Evolutionary conservation across 2,113 vertebrate species (phyloP), one percentile per base, ranked within the genome.

Genomic region (Sebastes schlegelii): DNA sequence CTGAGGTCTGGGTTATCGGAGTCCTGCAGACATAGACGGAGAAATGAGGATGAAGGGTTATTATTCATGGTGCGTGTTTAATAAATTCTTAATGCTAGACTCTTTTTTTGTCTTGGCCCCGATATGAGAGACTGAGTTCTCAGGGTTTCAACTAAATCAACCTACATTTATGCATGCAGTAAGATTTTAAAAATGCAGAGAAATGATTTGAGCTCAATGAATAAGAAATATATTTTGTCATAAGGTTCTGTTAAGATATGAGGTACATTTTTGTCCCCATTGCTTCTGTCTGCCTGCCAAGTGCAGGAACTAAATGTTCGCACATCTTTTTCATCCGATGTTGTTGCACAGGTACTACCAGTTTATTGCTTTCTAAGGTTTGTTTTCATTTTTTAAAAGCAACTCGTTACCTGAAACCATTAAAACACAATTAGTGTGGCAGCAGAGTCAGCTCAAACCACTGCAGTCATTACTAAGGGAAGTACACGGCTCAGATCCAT

Each of bases 1-100:
- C 98, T 94, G 88, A 99, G 95, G 92, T 99, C 98, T 0, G 98
- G 98, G 90, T 99, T 99, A 92, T 99, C 98, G 0, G 98, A 99
- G 91, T 99, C 98, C 98, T 99, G 78, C 0, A 45, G 48, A 79
- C 5, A 81, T 21, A 62, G 6, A 82, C 43, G 26, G 26, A 82
- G 61, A 49, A 81, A 79, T 43, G 12, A 52, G 40, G 16, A 49
- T 6, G 43, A 62, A 67, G n/a, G 34, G 74, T 77, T 52, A 76
- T 19, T 57, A 77, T 26, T 49, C 75, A 81, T 77, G 21, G 42
- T 46, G 19, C 43, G 48, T 67, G 49, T 78, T 86, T 86, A 83
- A 86, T 82, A 73, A 83, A 87, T 85, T 26, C 26, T 78, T 83
- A 70, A 82, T 82, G 49, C 48, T 49, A 19, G 34, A 71, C 40